These are phyloP conservation scores for Corythornis madagascariensis DNA, from an alignment of 2,113 vertebrate genomes.

Conservation along the genomic window DNA sequence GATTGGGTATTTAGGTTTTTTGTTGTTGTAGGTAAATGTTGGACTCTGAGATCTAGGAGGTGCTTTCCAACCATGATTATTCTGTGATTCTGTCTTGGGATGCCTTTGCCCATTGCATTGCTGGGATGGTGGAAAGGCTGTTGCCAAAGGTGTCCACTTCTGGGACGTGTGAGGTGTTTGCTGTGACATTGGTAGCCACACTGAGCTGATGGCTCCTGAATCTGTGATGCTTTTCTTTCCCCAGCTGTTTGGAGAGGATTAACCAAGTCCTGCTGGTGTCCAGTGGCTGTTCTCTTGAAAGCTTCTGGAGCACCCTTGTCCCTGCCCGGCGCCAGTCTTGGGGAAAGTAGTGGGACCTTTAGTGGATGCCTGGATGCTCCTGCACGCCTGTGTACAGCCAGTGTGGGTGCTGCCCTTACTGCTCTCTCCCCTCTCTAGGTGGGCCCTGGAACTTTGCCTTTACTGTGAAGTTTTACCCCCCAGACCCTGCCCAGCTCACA, in stretches of 20 bases:
- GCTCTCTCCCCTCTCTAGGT: conserved; percentile 71
- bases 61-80: too few species aligned
- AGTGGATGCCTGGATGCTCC: neutral
- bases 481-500: conserved; percentile 94
- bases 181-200: neutral
- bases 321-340: neutral
- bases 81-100: neutral
- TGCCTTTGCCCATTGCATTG: neutral
- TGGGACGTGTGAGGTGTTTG: conserved; percentile 1
- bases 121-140: neutral
- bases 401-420: neutral
- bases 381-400: neutral
- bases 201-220: neutral
- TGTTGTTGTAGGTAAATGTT: too few species aligned
- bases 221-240: neutral
- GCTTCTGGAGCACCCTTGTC: neutral
- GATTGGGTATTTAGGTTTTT: too few species aligned
- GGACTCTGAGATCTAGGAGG: too few species aligned
- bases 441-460: conserved; percentile 93
- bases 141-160: neutral
- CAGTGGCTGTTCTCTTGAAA: neutral
- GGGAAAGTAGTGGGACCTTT: neutral
- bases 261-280: neutral
- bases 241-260: neutral
- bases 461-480: conserved; percentile 97